phyloP scores from a whole-genome alignment of 2,113 vertebrate genomes.

The Calonectris borealis region DNA sequence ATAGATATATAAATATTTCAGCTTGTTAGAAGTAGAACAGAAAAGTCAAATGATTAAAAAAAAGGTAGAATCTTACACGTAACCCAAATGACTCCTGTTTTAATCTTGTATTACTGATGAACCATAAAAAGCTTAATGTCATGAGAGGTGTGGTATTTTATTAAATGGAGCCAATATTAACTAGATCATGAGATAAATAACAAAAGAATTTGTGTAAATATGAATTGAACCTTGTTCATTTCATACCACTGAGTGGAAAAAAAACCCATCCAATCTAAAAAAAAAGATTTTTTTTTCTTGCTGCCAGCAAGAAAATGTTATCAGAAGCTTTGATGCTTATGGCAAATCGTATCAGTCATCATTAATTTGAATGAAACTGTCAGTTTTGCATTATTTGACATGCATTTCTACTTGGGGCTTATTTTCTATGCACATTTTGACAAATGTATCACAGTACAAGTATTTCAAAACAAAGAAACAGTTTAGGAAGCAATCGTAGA shows the following conservation, averaged over 20 bases:
- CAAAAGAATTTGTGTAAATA: not conserved
- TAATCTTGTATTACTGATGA: not conserved
- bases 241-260: not conserved
- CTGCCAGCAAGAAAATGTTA: not conserved
- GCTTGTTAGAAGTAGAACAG: not conserved
- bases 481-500: not conserved
- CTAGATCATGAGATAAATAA: not conserved
- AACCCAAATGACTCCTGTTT: not conserved
- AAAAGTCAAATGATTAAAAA: not conserved
- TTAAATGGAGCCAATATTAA: not conserved
- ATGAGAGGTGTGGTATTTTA: not conserved
- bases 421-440: slow-evolving; percentile 13
- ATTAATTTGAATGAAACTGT: slow-evolving; percentile 12
- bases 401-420: not conserved
- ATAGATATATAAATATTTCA: not conserved
- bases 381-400: not conserved
- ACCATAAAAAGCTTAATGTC: not conserved
- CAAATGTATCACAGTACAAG: not conserved
- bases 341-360: not conserved
- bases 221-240: not conserved
- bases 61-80: not conserved
- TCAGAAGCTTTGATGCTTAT: not conserved
- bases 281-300: not conserved
- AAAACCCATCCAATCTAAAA: not conserved
- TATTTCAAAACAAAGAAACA: not conserved